phyloP scores from a whole-genome alignment of 1,140 invertebrate species.

The Formica selysi region DNA sequence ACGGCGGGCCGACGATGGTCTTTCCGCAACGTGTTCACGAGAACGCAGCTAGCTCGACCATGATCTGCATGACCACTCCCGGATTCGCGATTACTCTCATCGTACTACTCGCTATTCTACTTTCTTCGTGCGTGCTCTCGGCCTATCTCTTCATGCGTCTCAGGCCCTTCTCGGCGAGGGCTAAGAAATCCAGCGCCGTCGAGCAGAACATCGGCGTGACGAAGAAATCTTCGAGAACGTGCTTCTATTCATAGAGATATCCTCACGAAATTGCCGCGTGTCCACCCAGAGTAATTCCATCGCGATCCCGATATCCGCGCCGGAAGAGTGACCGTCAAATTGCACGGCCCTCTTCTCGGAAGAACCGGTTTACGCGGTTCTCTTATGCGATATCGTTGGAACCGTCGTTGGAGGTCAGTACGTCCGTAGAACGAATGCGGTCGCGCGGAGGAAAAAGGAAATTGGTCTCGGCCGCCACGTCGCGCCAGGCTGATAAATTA shows the following conservation, averaged over 20 bases:
- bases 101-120: slow-evolving; percentile 92
- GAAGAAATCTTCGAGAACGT: slow-evolving; percentile 84
- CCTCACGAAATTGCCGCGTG: background rate
- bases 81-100: slow-evolving; percentile 95
- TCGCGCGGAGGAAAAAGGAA: background rate
- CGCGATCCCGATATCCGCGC: slow-evolving; percentile 7
- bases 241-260: slow-evolving; percentile 86
- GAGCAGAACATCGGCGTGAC: slow-evolving; percentile 72
- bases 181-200: slow-evolving; percentile 86
- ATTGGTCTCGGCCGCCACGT: background rate
- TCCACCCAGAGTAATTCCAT: background rate
- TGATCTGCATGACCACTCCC: slow-evolving; percentile 97
- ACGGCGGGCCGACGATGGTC: slow-evolving; percentile 88
- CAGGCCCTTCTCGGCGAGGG: slow-evolving; percentile 89
- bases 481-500: slow-evolving; percentile 5
- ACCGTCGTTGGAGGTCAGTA: slow-evolving; percentile 9
- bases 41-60: slow-evolving; percentile 68
- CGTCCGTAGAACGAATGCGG: background rate
- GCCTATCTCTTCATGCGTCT: slow-evolving; percentile 93
- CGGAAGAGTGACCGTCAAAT: slow-evolving; percentile 4
- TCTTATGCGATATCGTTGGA: slow-evolving; percentile 33
- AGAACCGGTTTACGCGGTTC: slow-evolving; percentile 51
- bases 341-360: slow-evolving; percentile 16
- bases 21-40: slow-evolving; percentile 86
- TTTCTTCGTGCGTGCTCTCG: slow-evolving; percentile 94